These are phyloP conservation scores for Belonocnema kinseyi DNA, from an alignment of 1,140 invertebrate species.

Conservation along the genomic window DNA sequence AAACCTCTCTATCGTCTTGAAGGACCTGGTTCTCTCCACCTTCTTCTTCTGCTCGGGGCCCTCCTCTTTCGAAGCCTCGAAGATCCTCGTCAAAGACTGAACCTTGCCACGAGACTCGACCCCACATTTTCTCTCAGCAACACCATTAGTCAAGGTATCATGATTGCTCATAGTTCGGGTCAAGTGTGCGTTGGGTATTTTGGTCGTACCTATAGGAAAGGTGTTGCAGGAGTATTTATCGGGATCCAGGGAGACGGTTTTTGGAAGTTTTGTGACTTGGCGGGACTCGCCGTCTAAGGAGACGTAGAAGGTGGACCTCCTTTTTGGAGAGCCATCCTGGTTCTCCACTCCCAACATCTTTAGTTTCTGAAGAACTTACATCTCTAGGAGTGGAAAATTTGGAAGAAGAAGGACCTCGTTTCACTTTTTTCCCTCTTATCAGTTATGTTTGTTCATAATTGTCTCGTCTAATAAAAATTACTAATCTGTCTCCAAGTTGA, in stretches of 20 bases:
- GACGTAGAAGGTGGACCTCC: slow-evolving; percentile 76
- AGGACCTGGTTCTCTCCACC: slow-evolving; percentile 71
- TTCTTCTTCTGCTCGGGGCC: slow-evolving; percentile 60
- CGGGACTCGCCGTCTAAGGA: slow-evolving; percentile 66
- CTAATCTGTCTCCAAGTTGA: too few species aligned
- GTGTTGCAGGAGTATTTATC: slow-evolving; percentile 66
- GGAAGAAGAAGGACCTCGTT: background rate
- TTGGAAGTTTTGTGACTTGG: slow-evolving; percentile 55
- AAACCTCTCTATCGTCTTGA: slow-evolving; percentile 73
- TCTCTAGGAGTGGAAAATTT: slow-evolving; percentile 22
- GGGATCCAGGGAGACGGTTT: slow-evolving; percentile 47
- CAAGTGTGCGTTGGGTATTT: slow-evolving; percentile 53
- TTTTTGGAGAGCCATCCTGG: slow-evolving; percentile 68
- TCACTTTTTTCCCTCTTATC: background rate
- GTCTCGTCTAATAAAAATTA: too few species aligned
- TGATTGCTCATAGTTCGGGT: slow-evolving; percentile 65
- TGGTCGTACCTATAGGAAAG: slow-evolving; percentile 62
- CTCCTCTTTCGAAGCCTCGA: slow-evolving; percentile 62
- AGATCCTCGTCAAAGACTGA: slow-evolving; percentile 71
- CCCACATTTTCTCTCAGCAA: background rate
- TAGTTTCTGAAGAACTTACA: slow-evolving; percentile 25
- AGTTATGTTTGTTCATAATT: background rate
- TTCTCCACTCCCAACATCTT: slow-evolving; percentile 57
- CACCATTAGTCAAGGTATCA: slow-evolving; percentile 47
- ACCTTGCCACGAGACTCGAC: slow-evolving; percentile 67